A percentile compares a stretch with the other conserved stretches of the same genome.
phyloP scores from a whole-genome alignment of 2,113 vertebrate species.

The Sula dactylatra region DNA sequence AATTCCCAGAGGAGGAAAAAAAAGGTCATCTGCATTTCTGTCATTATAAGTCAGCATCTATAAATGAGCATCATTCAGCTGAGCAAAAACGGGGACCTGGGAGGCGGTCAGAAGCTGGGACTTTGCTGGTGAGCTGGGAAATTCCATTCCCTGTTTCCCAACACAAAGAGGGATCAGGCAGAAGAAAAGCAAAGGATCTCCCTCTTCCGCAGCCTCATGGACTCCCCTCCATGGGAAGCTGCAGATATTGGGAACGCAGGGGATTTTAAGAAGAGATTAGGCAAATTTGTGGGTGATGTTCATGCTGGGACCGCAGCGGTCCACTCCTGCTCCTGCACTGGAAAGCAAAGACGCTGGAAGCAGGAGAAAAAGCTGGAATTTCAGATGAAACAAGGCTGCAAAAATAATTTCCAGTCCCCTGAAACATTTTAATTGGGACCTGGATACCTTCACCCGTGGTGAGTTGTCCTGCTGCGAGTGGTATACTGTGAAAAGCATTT shows the following conservation, averaged over 20 bases:
- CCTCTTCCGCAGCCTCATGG: background rate
- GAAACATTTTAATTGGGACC: background rate
- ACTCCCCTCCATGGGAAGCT: background rate
- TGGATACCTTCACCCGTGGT: background rate
- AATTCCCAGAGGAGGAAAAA: background rate
- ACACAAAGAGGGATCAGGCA: background rate
- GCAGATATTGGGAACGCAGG: fast-evolving
- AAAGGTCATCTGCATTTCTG: background rate
- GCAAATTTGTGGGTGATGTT: background rate
- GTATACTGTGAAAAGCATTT: background rate
- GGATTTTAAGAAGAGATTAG: background rate
- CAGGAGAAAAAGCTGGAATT: background rate
- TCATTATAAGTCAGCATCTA: background rate
- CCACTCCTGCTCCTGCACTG: background rate
- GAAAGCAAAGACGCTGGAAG: background rate
- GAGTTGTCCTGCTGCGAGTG: background rate
- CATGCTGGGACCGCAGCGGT: fast-evolving
- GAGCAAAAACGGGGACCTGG: background rate
- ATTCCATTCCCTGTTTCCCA: background rate
- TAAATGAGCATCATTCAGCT: background rate
- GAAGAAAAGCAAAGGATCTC: background rate
- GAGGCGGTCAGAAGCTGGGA: fast-evolving
- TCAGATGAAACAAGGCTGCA: background rate
- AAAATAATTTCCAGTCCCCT: background rate
- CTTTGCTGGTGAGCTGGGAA: background rate